Evolutionary conservation across 2,888 invertebrate genomes (phyloP), one percentile per base, ranked within the genome.

Genomic region (Meloe dianella): DNA sequence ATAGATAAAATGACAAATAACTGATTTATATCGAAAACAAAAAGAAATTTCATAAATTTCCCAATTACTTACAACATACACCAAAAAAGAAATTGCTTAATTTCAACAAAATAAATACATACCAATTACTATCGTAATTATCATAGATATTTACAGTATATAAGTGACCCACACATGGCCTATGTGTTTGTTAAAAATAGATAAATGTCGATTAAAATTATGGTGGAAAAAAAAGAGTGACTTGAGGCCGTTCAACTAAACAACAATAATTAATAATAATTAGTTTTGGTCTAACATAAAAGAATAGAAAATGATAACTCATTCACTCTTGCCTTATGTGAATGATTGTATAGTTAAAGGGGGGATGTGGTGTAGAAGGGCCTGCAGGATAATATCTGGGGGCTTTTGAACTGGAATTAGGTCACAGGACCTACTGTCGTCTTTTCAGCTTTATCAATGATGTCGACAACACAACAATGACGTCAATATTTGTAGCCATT

Each of bases 341-440:
- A 54, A 54, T 54, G 20, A n/a, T 20, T 47, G 41, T 41, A 5
- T 22, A 12, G 47, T 47, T 27, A n/a, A 9, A 20, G 9, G 9
- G 38, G 17, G 20, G 47, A 1, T 47, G 47, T 20, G n/a, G 5
- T 17, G 7, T 47, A 47, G 4, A 14, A 27, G 57, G 63, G 47
- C 51, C 60, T 60, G 41, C 30, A 60, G 63, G 62, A 63, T n/a
- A n/a, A n/a, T n/a, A n/a, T 66, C 58, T 66, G 60, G 54, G n/a
- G 38, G 57, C 63, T 58, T 66, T 60, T 60, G 66, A 63, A 63
- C 66, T 41, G 63, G 60, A 66, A 66, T 58, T 60, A 38, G 66
- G 66, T 66, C 66, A 60, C 56, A 66, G 62, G 60, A 60, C 63
- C 61, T 60, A 41, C 62, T 58, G 35, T 29, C 17, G 54, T 24